Conservation (phyloP, 2,113 vertebrate species). For the Glaucomys volans region DNA sequence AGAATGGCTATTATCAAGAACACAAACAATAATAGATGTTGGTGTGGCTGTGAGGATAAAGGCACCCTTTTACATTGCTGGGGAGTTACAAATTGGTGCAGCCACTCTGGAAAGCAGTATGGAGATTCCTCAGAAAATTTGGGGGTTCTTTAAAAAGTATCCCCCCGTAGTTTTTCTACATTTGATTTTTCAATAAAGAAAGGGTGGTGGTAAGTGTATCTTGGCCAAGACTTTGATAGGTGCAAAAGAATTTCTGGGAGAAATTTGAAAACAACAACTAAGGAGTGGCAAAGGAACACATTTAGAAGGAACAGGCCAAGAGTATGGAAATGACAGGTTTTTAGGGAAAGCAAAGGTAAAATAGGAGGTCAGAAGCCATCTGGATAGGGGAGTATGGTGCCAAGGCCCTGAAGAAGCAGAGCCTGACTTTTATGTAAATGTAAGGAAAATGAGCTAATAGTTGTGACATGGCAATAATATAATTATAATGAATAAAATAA, state of each 20-base stretch:
- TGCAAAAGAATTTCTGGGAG: not conserved
- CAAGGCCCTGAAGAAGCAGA: slow-evolving; percentile 49
- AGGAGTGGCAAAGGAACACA: not conserved
- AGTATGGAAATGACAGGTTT: slow-evolving; percentile 44
- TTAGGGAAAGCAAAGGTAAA: slow-evolving; percentile 42
- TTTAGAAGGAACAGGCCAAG: not conserved
- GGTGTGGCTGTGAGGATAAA: too few species aligned
- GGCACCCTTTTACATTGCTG: too few species aligned
- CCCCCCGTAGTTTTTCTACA: not conserved
- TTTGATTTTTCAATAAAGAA: slow-evolving; percentile 14
- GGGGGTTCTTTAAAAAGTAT: not conserved
- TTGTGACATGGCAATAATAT: slow-evolving; percentile 4
- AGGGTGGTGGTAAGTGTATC: not conserved
- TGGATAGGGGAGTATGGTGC: not conserved
- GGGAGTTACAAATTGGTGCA: too few species aligned
- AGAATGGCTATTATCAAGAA: too few species aligned
- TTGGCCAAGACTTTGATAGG: not conserved
- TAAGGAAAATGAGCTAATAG: slow-evolving; percentile 11
- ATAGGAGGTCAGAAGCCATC: slow-evolving; percentile 40
- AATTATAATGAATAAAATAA: slow-evolving; percentile 24
- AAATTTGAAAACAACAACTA: slow-evolving; percentile 32
- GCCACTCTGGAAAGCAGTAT: too few species aligned
- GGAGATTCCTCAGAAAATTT: too few species aligned
- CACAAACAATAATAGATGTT: too few species aligned
- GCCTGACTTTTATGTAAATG: not conserved